These are phyloP conservation scores for Doris montereyensis DNA, from an alignment of 2,888 invertebrate genomes.

Conservation along the genomic window DNA sequence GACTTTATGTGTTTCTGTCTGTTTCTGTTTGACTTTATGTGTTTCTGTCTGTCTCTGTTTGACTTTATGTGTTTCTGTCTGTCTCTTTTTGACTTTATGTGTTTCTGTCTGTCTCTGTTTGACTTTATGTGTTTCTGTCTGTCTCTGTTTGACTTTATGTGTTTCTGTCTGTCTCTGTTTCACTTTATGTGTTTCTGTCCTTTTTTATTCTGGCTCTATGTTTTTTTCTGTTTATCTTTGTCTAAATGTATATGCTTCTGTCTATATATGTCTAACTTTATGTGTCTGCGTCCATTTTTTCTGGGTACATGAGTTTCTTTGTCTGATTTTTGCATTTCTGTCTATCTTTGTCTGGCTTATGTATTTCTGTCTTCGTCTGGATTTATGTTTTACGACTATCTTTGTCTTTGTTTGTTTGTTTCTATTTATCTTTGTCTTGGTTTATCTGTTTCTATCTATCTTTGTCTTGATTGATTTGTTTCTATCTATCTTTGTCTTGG, in stretches of 20 bases:
- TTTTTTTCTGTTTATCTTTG: not conserved
- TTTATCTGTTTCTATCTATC: not conserved
- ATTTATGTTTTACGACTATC: too few species aligned
- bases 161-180: too few species aligned
- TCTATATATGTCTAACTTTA: not conserved
- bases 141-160: not conserved
- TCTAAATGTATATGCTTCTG: not conserved
- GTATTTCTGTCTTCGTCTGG: not conserved
- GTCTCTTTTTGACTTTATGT: not conserved
- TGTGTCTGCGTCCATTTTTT: not conserved
- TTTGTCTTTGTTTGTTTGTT: too few species aligned
- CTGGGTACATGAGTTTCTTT: too few species aligned
- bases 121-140: too few species aligned
- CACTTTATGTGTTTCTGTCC: not conserved
- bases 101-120: not conserved
- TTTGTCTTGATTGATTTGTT: slow-evolving; percentile 1
- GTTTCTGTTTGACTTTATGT: not conserved
- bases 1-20: not conserved
- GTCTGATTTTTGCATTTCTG: not conserved
- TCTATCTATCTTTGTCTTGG: slow-evolving; percentile 1
- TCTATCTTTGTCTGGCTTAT: slow-evolving; percentile 1
- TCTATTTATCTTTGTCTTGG: too few species aligned
- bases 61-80: not conserved
- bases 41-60: not conserved
- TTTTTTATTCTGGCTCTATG: not conserved